Evolutionary conservation across 2,888 invertebrate species (phyloP), one percentile per base, ranked within the genome.

Genomic region (Drosophila parthenogenetica): DNA sequence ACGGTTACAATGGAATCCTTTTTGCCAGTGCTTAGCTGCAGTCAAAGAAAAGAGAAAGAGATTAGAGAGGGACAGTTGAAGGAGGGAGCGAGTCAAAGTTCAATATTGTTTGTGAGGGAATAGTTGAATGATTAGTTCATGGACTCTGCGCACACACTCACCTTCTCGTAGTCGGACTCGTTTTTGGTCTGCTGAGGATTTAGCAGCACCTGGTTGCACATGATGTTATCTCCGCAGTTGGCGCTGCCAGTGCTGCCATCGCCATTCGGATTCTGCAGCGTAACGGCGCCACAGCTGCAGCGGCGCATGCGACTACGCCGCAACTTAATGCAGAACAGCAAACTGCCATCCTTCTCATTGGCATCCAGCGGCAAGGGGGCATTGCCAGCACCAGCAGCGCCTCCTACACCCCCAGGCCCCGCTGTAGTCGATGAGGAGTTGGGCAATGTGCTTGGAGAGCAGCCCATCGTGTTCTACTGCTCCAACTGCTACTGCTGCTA

Each of bases 1-100:
- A 92, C 92, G 39, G 92, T 92, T 25, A 92, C 92, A 81, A 92
- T 92, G 43, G 92, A 92, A 78, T 92, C 92, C 89, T 92, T 92
- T 77, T 92, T 92, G 62, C 91, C 90, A 57, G 90, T 90, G 81
- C 90, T 90, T 71, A 90, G 90, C 92, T 92, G 87, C 51, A 50
- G 64, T 50, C 54, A 61, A 29, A 29, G 8, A 8, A 29, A 8
- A 25, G 25, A 8, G 25, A 25, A 25, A 0, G 29, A 29, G 29
- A 29, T 29, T 29, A 29, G 29, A 29, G 8, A 29, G 29, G 5
- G 29, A 8, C 8, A 29, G 5, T 1, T 7, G 8, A 8, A 8
- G 29, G 1, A 2, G 29, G 1, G 8, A 25, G 25, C 25, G 8
- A 25, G 50, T 61, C 58, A 32, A 29, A 54, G 46, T 65, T 76